These are phyloP conservation scores for Otocyon megalotis DNA, from an alignment of 2,113 vertebrate species.

Conservation along the genomic window DNA sequence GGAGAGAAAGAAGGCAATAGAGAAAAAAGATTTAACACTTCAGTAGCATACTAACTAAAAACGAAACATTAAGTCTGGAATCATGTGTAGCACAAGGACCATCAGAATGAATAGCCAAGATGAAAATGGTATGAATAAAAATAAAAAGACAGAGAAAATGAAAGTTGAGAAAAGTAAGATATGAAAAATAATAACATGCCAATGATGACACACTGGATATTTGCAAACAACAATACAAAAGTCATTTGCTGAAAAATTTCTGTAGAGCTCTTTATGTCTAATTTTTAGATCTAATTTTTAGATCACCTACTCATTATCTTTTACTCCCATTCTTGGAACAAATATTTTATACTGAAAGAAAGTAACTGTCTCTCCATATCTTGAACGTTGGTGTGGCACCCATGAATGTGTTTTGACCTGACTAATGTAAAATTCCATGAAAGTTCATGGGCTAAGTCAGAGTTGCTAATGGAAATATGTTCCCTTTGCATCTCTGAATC, in stretches of 20 bases:
- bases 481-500: background rate
- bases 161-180: background rate
- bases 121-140: background rate
- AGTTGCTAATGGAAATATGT: background rate
- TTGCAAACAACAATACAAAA: background rate
- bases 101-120: background rate
- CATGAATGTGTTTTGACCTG: background rate
- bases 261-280: background rate
- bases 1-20: background rate
- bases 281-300: background rate
- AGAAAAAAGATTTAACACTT: background rate
- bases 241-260: background rate
- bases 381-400: background rate
- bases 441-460: background rate
- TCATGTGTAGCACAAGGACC: background rate
- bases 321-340: background rate
- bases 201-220: background rate
- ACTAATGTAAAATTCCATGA: background rate
- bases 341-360: background rate
- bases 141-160: background rate
- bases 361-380: background rate
- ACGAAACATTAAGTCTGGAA: background rate
- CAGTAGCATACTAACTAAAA: background rate
- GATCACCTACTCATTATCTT: background rate
- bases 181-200: background rate